Evolutionary conservation across 2,113 vertebrate genomes (phyloP).

Genomic region (Pipra filicauda): DNA sequence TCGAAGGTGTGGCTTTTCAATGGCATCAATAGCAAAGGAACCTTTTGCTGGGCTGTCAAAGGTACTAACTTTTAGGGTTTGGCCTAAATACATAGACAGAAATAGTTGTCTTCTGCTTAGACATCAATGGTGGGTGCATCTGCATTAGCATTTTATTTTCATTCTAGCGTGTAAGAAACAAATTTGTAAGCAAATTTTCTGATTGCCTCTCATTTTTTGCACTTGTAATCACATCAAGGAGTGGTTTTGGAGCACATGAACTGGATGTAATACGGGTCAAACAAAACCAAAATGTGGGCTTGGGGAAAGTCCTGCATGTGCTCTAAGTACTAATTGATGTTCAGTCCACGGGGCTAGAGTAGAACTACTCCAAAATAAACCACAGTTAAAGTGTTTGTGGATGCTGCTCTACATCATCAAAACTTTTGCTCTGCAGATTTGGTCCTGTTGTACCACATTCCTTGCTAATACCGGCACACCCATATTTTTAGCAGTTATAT

Average conservation of each 20-base stretch:
- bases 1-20: neutral
- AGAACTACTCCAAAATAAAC: neutral
- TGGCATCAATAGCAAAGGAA: neutral
- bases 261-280: neutral
- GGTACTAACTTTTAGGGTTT: neutral
- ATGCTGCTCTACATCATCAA: neutral
- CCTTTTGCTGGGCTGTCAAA: neutral
- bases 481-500: neutral
- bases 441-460: neutral
- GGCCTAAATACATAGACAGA: neutral
- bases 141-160: neutral
- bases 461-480: neutral
- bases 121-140: neutral
- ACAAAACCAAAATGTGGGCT: accelerated
- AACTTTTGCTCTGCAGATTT: neutral
- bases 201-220: neutral
- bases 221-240: neutral
- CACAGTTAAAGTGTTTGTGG: neutral
- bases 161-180: neutral
- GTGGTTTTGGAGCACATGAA: neutral
- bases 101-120: neutral
- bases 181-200: neutral
- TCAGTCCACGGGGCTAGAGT: neutral
- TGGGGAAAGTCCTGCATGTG: neutral
- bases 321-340: neutral